These are phyloP conservation scores for Lissocephala sabroskyi DNA, from an alignment of 2,888 invertebrate species.

Conservation along the genomic window DNA sequence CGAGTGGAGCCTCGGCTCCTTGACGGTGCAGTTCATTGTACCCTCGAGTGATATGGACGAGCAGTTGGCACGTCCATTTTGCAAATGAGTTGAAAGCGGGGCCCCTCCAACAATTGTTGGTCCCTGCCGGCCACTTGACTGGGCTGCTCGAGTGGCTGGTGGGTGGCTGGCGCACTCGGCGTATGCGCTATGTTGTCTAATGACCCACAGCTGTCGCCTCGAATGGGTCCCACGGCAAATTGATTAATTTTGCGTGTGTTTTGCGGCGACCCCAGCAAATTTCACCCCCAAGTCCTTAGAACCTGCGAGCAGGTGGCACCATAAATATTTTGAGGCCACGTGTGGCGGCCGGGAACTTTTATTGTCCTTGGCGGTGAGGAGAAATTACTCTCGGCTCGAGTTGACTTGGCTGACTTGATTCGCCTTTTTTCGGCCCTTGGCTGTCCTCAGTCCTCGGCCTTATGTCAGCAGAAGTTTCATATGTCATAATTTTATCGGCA, in stretches of 20 bases:
- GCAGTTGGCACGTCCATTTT: background rate
- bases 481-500: constrained; percentile 65
- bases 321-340: background rate
- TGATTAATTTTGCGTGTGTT: constrained; percentile 1
- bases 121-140: background rate
- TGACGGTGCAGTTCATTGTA: constrained; percentile 9
- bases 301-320: too few relatives aligned
- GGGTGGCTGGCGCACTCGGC: constrained; percentile 30
- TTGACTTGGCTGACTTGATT: background rate
- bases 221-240: background rate
- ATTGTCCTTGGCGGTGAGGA: background rate
- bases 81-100: background rate
- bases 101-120: background rate
- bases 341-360: background rate
- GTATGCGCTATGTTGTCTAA: constrained; percentile 43
- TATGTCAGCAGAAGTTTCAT: constrained; percentile 64
- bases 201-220: background rate
- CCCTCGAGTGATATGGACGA: background rate
- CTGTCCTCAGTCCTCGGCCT: constrained; percentile 19
- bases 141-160: constrained; percentile 14
- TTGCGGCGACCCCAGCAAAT: too few relatives aligned
- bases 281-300: too few relatives aligned
- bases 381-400: too few relatives aligned
- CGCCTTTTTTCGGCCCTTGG: constrained; percentile 3
- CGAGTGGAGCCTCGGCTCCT: too few relatives aligned